Evolutionary conservation across 2,888 invertebrate genomes (phyloP).

Genomic region (Ectobius pallidus): DNA sequence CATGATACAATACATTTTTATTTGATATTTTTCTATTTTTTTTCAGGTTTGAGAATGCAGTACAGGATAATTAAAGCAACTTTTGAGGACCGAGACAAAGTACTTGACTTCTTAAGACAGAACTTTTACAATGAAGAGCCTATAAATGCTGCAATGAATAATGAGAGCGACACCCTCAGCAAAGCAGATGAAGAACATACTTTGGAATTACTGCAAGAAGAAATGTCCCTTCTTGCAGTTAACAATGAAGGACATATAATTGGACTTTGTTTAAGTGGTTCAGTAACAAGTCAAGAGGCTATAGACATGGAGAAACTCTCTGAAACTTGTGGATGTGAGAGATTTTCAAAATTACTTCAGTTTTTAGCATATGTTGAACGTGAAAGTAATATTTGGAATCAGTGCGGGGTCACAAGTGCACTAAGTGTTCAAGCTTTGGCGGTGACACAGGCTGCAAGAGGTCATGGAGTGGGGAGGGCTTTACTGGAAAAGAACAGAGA

Average conservation of each 20-base stretch:
- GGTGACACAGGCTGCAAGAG: neutral
- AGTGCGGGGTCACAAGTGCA: neutral
- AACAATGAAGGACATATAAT: neutral
- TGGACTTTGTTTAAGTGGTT: neutral
- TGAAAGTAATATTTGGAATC: neutral
- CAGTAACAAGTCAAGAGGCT: neutral
- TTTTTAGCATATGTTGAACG: constrained; percentile 24
- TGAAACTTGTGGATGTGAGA: neutral
- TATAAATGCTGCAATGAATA: neutral
- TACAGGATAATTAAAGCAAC: neutral
- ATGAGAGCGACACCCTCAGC: neutral
- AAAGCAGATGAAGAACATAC: neutral
- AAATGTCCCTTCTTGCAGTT: constrained; percentile 2
- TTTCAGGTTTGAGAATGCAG: neutral
- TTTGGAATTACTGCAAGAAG: neutral
- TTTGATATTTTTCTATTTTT: no score
- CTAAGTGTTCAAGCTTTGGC: constrained; percentile 19
- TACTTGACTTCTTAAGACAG: constrained; percentile 3
- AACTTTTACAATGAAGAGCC: constrained; percentile 16
- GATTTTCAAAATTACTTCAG: neutral
- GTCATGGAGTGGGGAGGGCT: neutral
- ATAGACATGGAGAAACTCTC: neutral
- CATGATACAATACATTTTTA: no score
- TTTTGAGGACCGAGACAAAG: neutral
- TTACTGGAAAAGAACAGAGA: neutral